Evolutionary conservation across 1,140 invertebrate species (phyloP), one percentile per base, ranked within the genome.

Genomic region (Euura lappo): DNA sequence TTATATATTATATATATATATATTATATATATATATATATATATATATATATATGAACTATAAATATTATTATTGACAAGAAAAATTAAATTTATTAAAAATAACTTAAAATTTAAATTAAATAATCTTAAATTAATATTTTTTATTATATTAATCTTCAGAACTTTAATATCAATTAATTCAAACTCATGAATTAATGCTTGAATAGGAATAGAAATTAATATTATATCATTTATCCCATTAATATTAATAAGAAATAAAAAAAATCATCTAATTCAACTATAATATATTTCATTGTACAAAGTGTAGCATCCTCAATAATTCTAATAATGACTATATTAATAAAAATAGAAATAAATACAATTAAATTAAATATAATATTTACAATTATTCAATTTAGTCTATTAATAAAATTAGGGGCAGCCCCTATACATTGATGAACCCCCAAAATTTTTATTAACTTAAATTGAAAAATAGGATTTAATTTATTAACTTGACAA

Each of bases 191-290:
- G 87, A 82, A 77, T 89, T 76, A 79, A 83, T 75, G 85, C 85
- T 83, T 89, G 86, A 87, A 88, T 89, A 84, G 87, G 87, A n/a
- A 81, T 89, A 85, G 87, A 90, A 88, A 89, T 89, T 85, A 89
- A 89, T 85, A 78, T 90, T 74, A 77, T 90, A 72, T 84, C 81
- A 73, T 86, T 89, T 86, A 89, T 88, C 64, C 87, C 87, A 66
- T 72, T 89, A 76, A 83, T 89, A 79, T 76, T 11, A 74, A 71
- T 67, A 88, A 87, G 76, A 89, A 88, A 80, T 79, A 84, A 73
- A 79, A 83, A 77, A 28, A 28, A 28, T 76, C 81, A 11, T 76
- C 84, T 10, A 86, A 89, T 87, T 77, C 85, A 65, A 80, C 85
- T 51, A 78, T 89, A 85, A 89, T 89, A 86, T 89, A 88, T 80